Evolutionary conservation across 1,140 invertebrate species (phyloP), one percentile per base, ranked within the genome.

Genomic region (Trichoplusia ni): DNA sequence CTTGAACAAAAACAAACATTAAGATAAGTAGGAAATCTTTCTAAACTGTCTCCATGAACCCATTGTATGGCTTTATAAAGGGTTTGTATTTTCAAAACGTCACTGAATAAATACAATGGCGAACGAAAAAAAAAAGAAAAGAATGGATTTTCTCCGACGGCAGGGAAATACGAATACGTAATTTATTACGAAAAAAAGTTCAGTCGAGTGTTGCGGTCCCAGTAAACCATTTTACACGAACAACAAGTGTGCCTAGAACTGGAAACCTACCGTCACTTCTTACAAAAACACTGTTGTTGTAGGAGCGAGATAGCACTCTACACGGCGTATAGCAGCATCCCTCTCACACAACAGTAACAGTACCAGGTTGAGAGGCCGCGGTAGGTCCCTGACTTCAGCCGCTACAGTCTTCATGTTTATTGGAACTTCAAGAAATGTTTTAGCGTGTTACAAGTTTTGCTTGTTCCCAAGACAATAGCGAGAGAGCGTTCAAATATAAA

Each of bases 21-120:
- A 25, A 46, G n/a, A 27, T 46, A 46, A 46, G 42, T 46, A 46
- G 14, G 23, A 1, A 13, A 16, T 47, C 11, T 18, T 8, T 40
- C 25, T 16, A 29, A 47, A 29, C 44, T 47, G 44, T 47, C 23
- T 47, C 23, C 11, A n/a, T 13, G 13, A 47, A 47, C 3, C 6
- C 23, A 23, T 14, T 27, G 13, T 47, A 27, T 47, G 16, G 23
- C 44, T 14, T 47, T 47, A 13, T 47, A 16, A 47, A 44, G 9
- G 42, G 25, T 11, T 29, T 47, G 27, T 47, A 47, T 47, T 47
- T 47, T 47, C 23, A n/a, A 47, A 47, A 13, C 44, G 29, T 47
- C 21, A 44, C 9, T 44, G 21, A 44, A 23, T 23, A 11, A n/a
- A 25, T 47, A 47, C 23, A 47, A 29, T 25, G 11, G 19, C 25